Evolutionary conservation across 2,797 vertebrate genomes (phyloP).

Genomic region (Danio albolineatus): DNA sequence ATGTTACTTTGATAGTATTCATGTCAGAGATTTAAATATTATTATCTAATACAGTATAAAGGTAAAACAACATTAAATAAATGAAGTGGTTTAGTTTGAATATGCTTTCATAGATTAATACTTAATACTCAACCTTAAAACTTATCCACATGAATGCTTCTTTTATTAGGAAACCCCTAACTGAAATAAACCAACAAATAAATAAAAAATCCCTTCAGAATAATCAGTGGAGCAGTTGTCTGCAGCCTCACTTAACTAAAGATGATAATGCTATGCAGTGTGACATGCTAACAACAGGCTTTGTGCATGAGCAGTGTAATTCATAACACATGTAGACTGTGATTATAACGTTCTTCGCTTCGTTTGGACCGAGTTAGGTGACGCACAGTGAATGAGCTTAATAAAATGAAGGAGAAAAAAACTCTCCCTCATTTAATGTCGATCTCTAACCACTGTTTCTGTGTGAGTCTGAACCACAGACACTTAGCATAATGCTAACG

Average conservation of each 20-base stretch:
- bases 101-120: too few species aligned
- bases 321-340: conserved; percentile 22
- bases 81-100: too few species aligned
- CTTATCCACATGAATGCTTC: background rate
- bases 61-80: too few species aligned
- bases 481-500: conserved; percentile 65
- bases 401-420: conserved; percentile 17
- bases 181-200: background rate
- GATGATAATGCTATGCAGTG: conserved; percentile 29
- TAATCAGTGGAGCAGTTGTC: conserved; percentile 36
- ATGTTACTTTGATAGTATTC: too few species aligned
- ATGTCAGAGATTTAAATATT: too few species aligned
- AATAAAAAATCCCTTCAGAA: background rate
- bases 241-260: conserved; percentile 14
- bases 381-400: conserved; percentile 23
- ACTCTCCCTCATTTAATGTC: conserved; percentile 14
- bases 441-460: conserved; percentile 43
- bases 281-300: conserved; percentile 13
- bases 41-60: too few species aligned
- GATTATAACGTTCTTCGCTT: conserved; percentile 27
- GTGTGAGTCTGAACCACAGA: conserved; percentile 48
- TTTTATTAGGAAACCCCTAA: background rate
- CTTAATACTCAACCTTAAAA: too few species aligned
- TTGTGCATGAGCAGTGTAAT: conserved; percentile 23
- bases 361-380: conserved; percentile 34